Base-by-base conservation (phyloP, 2,888 invertebrate genomes). In the Cerceris ruficornis region DNA sequence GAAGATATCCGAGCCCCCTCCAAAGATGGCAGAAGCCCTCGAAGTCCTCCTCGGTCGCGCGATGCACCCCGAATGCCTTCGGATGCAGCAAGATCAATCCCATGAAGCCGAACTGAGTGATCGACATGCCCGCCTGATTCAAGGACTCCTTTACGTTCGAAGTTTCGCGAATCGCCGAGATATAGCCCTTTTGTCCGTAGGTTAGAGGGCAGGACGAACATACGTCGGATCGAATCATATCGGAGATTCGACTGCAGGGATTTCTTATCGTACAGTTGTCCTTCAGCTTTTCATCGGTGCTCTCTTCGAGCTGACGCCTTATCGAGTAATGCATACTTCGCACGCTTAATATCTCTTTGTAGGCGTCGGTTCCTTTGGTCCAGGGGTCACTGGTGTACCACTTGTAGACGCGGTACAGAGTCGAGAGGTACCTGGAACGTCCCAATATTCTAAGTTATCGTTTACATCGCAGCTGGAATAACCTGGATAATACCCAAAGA, bases 321-420 rank as follows among this genome's bases (percentile, higher is more conserved):
- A 93, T 91, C 8, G 80, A 74, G 0, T 83, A 78, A 77, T 94
- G 94, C 86, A 93, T 89, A 13, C 81, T 85, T 14, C 93, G 92
- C 0, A 94, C 94, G 0, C 76, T 64, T 50, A 88, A 83, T 1
- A 94, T 89, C 42, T 94, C 93, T 46, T 90, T 91, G 75, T 93
- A 89, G 0, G 93, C 94, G 1, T 81, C 75, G 9, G 93, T 93
- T 0, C 90, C 90, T 14, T 89, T 82, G 8, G 92, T 90, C 93
- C 93, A 94, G 0, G 93, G 90, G 86, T 94, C 93, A 7, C 92
- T 92, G 43, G 89, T 91, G 83, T 93, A 94, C 95, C 94, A 95
- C 9, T 91, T 90, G 13, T 90, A 88, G 0, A 94, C 87, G 65
- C 94, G 92, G 0, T 86, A 70, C 0, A 90, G 86, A 0, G 94